These are phyloP conservation scores for Anagyrus pseudococci DNA, from an alignment of 2,888 invertebrate species.

Conservation along the genomic window DNA sequence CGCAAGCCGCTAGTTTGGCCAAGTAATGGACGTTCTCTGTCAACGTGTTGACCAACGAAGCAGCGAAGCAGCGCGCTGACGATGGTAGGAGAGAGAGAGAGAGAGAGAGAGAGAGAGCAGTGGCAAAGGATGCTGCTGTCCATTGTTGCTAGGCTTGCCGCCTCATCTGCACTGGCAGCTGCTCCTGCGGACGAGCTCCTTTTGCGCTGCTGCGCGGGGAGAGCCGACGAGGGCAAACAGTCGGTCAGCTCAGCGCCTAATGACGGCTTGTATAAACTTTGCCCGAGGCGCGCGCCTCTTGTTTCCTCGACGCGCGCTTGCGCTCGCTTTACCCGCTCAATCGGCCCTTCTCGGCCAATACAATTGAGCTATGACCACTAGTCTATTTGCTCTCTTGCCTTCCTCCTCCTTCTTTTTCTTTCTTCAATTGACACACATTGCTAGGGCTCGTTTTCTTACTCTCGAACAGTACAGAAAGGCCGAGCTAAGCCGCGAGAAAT, in stretches of 20 bases:
- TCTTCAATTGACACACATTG: too few relatives aligned
- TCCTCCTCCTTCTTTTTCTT: too few relatives aligned
- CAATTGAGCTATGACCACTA: too few relatives aligned
- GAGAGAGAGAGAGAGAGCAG: too few relatives aligned
- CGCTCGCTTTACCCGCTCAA: background rate
- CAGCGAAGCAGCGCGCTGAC: too few relatives aligned
- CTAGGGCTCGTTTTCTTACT: too few relatives aligned
- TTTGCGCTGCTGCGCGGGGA: background rate
- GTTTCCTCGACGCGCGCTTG: background rate
- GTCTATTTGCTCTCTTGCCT: too few relatives aligned
- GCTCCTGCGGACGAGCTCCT: background rate
- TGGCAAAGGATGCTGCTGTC: conserved; percentile 1
- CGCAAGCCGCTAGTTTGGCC: conserved; percentile 51
- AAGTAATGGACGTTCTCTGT: conserved; percentile 60
- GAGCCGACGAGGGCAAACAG: background rate
- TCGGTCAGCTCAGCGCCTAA: background rate
- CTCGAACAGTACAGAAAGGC: too few relatives aligned
- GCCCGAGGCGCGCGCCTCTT: conserved; percentile 9
- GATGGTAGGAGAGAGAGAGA: too few relatives aligned
- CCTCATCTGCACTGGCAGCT: background rate
- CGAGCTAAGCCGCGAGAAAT: too few relatives aligned
- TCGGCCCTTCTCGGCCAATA: background rate
- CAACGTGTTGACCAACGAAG: conserved; percentile 53
- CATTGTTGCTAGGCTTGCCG: background rate
- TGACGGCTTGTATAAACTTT: conserved; percentile 21